Base-by-base conservation (phyloP, 1,140 invertebrate genomes). In the Tribolium castaneum region DNA sequence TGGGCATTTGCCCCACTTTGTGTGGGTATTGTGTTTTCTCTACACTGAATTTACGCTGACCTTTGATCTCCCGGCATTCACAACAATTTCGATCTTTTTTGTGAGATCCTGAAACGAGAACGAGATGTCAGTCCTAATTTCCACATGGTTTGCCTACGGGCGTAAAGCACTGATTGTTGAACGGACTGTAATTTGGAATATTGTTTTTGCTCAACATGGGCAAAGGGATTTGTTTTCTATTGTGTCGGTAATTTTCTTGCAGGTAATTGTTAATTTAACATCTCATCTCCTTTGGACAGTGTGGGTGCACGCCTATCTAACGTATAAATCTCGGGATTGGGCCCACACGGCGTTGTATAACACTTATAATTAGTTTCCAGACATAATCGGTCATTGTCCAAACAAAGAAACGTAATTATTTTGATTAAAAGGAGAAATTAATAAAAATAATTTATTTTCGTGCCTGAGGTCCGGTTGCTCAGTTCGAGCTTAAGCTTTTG, bases 1-100 rank as follows among this genome's bases (percentile, higher is more conserved):
- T 66, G 59, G 59, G 13, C 59, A 66, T 66, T 66, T 66, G 59
- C 59, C 59, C 59, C 30, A 66, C 59, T 66, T 66, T 66, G 10
- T 66, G 30, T n/a, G 6, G 25, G n/a, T 3, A 66, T 66, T 66
- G 59, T 66, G 5, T 66, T 35, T 35, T 66, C 59, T 14, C 19
- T 35, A 22, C 10, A 59, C 10, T 35, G 10, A 66, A 35, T 66
- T 66, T 66, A 34, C n/a, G 54, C 1, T 66, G 10, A 66, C 59
- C 59, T 66, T 66, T 66, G 59, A 66, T 66, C 59, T 66, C 30
- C 13, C 59, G 12, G 13, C 54, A 59, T 59, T 59, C 19, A 59
- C 54, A 59, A 25, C 7, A 3, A 7, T 59, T 19, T 22, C 39
- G 39, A 45, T 45, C n/a, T 59, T 22, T 59, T 59, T 59, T 10